These are phyloP conservation scores for Leptinotarsa undecemlineata DNA, from an alignment of 1,140 invertebrate genomes.

Conservation along the genomic window DNA sequence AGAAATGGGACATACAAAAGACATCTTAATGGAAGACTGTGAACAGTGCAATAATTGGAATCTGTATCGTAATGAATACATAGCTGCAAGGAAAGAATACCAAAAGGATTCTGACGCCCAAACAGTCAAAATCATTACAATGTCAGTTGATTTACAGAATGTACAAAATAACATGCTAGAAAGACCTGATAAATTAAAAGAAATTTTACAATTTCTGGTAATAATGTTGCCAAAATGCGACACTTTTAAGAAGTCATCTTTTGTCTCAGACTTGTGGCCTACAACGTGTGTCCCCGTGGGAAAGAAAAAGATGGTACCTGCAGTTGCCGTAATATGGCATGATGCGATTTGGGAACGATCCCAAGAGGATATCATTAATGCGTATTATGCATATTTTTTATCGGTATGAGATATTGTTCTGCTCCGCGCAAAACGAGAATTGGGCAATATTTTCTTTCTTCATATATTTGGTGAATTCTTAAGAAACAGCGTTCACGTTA, in stretches of 20 bases:
- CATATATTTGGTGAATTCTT: slow-evolving; percentile 23
- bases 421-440: slow-evolving; percentile 32
- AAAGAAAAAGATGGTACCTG: slow-evolving; percentile 17
- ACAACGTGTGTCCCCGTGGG: slow-evolving; percentile 35
- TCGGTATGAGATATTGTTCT: slow-evolving; percentile 13
- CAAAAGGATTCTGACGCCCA: slow-evolving; percentile 16
- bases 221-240: slow-evolving; percentile 35
- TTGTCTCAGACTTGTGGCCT: slow-evolving; percentile 32
- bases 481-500: slow-evolving; percentile 10
- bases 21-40: slow-evolving; percentile 14
- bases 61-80: slow-evolving; percentile 10
- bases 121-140: background rate
- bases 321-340: slow-evolving; percentile 35
- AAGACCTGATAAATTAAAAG: slow-evolving; percentile 11
- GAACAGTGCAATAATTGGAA: slow-evolving; percentile 16
- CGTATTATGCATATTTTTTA: slow-evolving; percentile 36
- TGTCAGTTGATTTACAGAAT: background rate
- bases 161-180: slow-evolving; percentile 3
- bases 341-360: slow-evolving; percentile 35
- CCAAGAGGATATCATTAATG: slow-evolving; percentile 38
- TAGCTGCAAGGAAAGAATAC: slow-evolving; percentile 19
- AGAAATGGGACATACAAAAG: slow-evolving; percentile 27
- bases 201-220: slow-evolving; percentile 15
- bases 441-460: slow-evolving; percentile 27
- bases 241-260: slow-evolving; percentile 38